Conservation (phyloP, 2,797 vertebrate species). For the Zalophus californianus region DNA sequence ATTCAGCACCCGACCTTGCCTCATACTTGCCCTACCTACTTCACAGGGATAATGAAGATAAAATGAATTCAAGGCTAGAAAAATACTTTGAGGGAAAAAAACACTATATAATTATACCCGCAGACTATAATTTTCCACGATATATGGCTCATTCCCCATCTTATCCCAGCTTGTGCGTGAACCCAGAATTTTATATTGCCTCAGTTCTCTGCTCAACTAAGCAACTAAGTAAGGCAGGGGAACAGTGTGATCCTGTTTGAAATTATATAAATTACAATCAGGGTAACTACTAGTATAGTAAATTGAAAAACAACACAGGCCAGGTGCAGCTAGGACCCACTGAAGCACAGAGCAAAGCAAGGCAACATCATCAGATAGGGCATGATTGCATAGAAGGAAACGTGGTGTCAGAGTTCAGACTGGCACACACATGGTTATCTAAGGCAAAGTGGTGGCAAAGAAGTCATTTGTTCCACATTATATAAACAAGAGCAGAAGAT, state of each 20-base stretch:
- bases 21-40: constrained; percentile 73
- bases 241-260: constrained; percentile 59
- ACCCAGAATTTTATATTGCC: constrained; percentile 64
- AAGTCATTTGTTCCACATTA: constrained; percentile 51
- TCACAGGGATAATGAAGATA: constrained; percentile 79
- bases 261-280: constrained; percentile 67
- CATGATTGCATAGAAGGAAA: constrained; percentile 78
- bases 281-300: constrained; percentile 61
- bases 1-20: constrained; percentile 61
- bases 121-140: constrained; percentile 45
- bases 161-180: constrained; percentile 60
- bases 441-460: constrained; percentile 82
- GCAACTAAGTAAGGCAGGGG: constrained; percentile 37
- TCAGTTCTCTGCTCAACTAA: constrained; percentile 64
- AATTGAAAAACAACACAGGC: constrained; percentile 65
- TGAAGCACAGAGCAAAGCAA: constrained; percentile 69
- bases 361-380: constrained; percentile 63
- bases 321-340: constrained; percentile 49
- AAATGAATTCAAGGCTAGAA: constrained; percentile 77
- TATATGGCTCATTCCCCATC: constrained; percentile 69
- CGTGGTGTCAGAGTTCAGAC: constrained; percentile 70
- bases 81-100: constrained; percentile 66
- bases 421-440: constrained; percentile 73
- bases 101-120: constrained; percentile 66
- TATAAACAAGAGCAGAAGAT: constrained; percentile 62